Percentiles rank a stretch among this genome's conserved stretches.
Conservation (phyloP, 2,888 invertebrate species). For the Microctonus brassicae region DNA sequence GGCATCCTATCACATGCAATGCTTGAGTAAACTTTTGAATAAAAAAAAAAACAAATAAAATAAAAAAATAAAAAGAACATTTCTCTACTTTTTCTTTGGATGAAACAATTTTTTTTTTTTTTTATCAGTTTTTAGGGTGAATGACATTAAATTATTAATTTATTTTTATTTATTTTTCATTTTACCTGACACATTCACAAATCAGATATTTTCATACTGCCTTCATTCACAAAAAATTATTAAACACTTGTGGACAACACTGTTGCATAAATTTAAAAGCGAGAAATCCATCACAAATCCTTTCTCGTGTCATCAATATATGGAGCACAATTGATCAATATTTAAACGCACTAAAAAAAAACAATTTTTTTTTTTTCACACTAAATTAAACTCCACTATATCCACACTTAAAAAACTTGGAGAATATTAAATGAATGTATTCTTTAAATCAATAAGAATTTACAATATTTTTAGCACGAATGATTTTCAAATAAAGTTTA, state of each 20-base stretch:
- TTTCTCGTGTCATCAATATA: no score
- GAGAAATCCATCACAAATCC: neutral
- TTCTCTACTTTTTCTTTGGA: neutral
- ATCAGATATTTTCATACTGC: conserved; percentile 65
- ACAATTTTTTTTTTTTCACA: no score
- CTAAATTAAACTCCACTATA: no score
- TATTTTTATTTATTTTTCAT: conserved; percentile 17
- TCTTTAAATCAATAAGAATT: neutral
- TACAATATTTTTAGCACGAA: neutral
- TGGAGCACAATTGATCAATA: no score
- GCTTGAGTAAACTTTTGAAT: conserved; percentile 4
- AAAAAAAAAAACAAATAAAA: neutral
- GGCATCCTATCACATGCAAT: conserved; percentile 27
- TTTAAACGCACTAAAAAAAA: no score
- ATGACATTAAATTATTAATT: neutral
- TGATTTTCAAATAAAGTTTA: neutral
- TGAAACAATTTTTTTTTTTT: neutral
- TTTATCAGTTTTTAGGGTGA: neutral
- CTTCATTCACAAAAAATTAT: conserved; percentile 63
- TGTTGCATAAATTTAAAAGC: neutral
- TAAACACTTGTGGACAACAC: conserved; percentile 52
- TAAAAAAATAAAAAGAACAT: neutral
- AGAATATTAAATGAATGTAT: neutral
- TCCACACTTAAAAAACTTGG: neutral
- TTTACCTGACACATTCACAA: conserved; percentile 51